Percentiles rank a stretch among this genome's conserved stretches.
These are phyloP conservation scores for Aplysia californica DNA, from an alignment of 1,140 invertebrate species.

Conservation along the genomic window DNA sequence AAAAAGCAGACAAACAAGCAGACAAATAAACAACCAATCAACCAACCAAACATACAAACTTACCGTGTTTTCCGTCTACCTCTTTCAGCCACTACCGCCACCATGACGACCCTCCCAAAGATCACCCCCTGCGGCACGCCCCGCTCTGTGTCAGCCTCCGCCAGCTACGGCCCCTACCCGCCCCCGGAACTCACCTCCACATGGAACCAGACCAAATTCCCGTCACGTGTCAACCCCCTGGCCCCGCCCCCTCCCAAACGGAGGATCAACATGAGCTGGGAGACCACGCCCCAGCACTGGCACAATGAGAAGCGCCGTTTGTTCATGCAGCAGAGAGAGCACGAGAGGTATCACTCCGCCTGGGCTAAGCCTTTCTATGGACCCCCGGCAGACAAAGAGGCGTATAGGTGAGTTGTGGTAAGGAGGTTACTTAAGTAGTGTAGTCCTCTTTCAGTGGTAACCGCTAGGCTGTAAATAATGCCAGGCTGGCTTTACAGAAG, in stretches of 20 bases:
- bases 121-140: slow-evolving; percentile 49
- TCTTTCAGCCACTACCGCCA: too few relatives aligned
- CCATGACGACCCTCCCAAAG: slow-evolving; percentile 42
- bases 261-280: slow-evolving; percentile 57
- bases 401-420: slow-evolving; percentile 64
- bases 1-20: too few relatives aligned
- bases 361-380: slow-evolving; percentile 65
- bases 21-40: too few relatives aligned
- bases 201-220: slow-evolving; percentile 51
- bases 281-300: slow-evolving; percentile 62
- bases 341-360: slow-evolving; percentile 63
- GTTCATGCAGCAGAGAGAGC: slow-evolving; percentile 62
- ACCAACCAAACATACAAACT: too few relatives aligned
- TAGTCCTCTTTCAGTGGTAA: too few relatives aligned
- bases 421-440: too few relatives aligned
- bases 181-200: slow-evolving; percentile 53
- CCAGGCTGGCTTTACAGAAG: too few relatives aligned
- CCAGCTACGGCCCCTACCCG: slow-evolving; percentile 55
- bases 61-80: too few relatives aligned
- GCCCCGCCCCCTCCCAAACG: slow-evolving; percentile 53
- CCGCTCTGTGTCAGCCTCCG: slow-evolving; percentile 33
- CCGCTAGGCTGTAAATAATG: too few relatives aligned
- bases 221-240: slow-evolving; percentile 56
- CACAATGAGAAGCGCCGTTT: slow-evolving; percentile 60
- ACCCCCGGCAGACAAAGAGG: slow-evolving; percentile 61